A percentile compares a stretch with the other conserved stretches of the same genome.
Conservation (phyloP, 2,888 invertebrate genomes). For the Drosophila prostipennis region DNA sequence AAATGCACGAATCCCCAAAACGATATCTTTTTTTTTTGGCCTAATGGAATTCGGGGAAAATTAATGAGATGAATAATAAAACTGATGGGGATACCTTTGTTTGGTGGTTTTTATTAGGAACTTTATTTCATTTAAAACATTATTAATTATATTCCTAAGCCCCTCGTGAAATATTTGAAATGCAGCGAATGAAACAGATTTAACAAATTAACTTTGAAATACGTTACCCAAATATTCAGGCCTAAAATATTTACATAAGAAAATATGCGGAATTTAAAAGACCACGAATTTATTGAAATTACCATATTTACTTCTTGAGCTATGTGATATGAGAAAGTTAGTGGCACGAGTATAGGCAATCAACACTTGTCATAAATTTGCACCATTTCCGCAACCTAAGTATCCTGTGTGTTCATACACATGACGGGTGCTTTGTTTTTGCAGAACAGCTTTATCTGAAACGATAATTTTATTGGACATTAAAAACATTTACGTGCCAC, state of each 20-base stretch:
- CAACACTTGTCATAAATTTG: slow-evolving; percentile 30
- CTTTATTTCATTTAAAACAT: background rate
- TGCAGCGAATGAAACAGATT: background rate
- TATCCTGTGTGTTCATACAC: slow-evolving; percentile 16
- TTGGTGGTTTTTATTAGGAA: background rate
- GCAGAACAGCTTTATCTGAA: slow-evolving; percentile 55
- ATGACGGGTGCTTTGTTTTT: slow-evolving; percentile 34
- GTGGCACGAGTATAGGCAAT: slow-evolving; percentile 26
- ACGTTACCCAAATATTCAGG: background rate
- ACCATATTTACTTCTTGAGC: background rate
- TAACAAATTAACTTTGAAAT: background rate
- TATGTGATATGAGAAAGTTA: background rate
- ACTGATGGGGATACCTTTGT: background rate
- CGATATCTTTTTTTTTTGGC: background rate
- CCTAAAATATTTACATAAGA: background rate
- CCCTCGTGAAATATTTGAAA: background rate
- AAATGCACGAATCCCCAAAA: slow-evolving; percentile 21
- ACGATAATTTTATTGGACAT: slow-evolving; percentile 73
- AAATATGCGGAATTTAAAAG: background rate
- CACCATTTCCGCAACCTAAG: slow-evolving; percentile 31
- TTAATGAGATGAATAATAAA: slow-evolving; percentile 18
- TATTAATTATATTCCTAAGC: background rate
- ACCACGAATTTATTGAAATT: background rate
- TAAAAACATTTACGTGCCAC: slow-evolving; percentile 73
- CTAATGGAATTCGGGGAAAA: slow-evolving; percentile 26